phyloP scores from a whole-genome alignment of 1,140 invertebrate genomes.

The Thrips palmi region DNA sequence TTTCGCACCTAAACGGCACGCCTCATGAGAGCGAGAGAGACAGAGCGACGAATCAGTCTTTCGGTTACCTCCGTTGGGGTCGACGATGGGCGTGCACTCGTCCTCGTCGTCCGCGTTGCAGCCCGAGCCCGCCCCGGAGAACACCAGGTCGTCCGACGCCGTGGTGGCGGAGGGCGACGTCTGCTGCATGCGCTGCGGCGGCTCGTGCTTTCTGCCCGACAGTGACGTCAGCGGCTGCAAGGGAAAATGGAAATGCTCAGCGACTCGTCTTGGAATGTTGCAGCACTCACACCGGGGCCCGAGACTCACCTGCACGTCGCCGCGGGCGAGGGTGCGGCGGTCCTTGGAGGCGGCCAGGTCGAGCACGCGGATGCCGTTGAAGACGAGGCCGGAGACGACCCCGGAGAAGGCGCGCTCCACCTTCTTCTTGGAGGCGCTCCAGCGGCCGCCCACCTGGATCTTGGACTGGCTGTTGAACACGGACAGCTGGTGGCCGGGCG shows the following conservation, averaged over 20 bases:
- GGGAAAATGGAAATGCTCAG: too few species aligned
- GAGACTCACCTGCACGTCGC: too few species aligned
- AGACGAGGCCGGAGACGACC: conserved; percentile 70
- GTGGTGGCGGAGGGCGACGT: conserved; percentile 62
- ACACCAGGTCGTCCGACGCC: conserved; percentile 72
- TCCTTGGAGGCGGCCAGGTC: conserved; percentile 71
- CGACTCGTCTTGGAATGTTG: conserved; percentile 7
- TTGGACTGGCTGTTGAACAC: conserved; percentile 85
- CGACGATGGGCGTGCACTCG: conserved; percentile 64
- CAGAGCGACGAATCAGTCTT: neutral
- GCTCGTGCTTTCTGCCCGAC: conserved; percentile 42
- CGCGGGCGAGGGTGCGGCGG: conserved; percentile 45
- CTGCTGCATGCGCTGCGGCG: conserved; percentile 65
- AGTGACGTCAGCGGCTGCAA: conserved; percentile 50
- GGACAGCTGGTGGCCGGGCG: conserved; percentile 64
- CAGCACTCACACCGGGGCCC: too few species aligned
- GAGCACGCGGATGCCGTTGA: conserved; percentile 67
- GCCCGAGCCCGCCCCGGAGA: conserved; percentile 73
- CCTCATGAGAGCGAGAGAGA: neutral
- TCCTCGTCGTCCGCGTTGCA: conserved; percentile 72
- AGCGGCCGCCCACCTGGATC: conserved; percentile 76
- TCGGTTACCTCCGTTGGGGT: conserved; percentile 47
- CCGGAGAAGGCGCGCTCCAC: conserved; percentile 68
- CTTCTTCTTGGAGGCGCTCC: conserved; percentile 39
- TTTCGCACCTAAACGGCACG: neutral